These are phyloP conservation scores for Cephonodes hylas DNA, from an alignment of 2,888 invertebrate species.

Conservation along the genomic window DNA sequence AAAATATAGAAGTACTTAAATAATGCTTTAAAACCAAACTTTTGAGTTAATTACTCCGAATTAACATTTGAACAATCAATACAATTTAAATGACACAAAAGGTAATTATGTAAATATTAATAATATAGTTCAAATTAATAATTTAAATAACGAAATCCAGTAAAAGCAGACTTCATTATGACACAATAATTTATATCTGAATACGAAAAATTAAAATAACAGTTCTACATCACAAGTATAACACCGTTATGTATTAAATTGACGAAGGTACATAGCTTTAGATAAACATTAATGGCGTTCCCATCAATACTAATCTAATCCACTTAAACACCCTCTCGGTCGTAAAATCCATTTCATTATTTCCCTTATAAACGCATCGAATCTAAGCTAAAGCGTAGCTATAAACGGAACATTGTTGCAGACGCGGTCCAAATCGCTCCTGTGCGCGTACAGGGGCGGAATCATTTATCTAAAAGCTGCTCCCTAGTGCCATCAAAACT, in stretches of 20 bases:
- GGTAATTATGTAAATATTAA: too few relatives aligned
- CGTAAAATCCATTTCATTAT: constrained; percentile 68
- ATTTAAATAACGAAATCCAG: too few relatives aligned
- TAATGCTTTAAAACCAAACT: too few relatives aligned
- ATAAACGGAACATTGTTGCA: constrained; percentile 73
- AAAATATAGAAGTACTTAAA: too few relatives aligned
- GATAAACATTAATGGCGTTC: background rate
- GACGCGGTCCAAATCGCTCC: constrained; percentile 49
- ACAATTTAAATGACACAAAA: too few relatives aligned
- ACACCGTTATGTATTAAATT: background rate
- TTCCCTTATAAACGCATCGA: constrained; percentile 55
- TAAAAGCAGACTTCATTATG: background rate
- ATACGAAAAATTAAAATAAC: too few relatives aligned
- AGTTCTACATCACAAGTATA: too few relatives aligned
- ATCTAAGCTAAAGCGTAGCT: constrained; percentile 46
- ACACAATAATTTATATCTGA: background rate
- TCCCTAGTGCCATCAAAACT: constrained; percentile 78
- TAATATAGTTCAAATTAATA: too few relatives aligned
- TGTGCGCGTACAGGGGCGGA: constrained; percentile 38
- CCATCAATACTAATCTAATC: constrained; percentile 44
- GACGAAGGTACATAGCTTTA: background rate
- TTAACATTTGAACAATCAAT: too few relatives aligned
- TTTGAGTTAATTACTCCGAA: too few relatives aligned
- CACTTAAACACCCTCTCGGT: constrained; percentile 57
- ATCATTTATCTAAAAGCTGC: constrained; percentile 77